A percentile compares a stretch with the other conserved stretches of the same genome.
These are phyloP conservation scores for Epinephelus fuscoguttatus DNA, from an alignment of 2,113 vertebrate genomes.

Conservation along the genomic window DNA sequence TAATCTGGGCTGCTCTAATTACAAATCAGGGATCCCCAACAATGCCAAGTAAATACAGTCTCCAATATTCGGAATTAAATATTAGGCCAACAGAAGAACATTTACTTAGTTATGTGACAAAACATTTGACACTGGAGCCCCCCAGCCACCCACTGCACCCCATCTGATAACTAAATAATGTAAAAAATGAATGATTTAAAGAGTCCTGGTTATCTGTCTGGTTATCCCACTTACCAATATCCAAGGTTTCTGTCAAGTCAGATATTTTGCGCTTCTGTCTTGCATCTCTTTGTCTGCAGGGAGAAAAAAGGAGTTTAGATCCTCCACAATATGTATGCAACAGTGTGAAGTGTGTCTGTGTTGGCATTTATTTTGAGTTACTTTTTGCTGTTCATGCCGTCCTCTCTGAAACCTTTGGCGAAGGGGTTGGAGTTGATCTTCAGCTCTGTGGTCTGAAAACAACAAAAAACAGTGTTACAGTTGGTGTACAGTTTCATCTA, in stretches of 20 bases:
- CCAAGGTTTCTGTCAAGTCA: conserved; percentile 68
- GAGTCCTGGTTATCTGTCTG: accelerated
- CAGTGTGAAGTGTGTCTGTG: background rate
- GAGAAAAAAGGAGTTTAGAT: background rate
- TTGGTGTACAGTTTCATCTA: background rate
- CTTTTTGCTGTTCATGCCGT: conserved; percentile 87
- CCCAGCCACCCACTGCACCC: no score
- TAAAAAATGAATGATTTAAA: background rate
- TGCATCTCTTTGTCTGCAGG: conserved; percentile 84
- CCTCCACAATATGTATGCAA: background rate
- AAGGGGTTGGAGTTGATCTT: conserved; percentile 87
- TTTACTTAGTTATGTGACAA: no score
- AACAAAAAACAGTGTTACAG: background rate
- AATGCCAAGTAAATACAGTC: no score
- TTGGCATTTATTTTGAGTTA: conserved; percentile 49
- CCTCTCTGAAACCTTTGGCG: conserved; percentile 85
- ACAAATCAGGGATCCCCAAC: no score
- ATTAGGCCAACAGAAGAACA: no score
- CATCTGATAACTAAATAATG: no score
- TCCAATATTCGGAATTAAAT: no score
- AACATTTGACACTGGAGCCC: no score
- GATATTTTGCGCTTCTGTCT: conserved; percentile 83
- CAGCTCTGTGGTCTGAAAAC: conserved; percentile 82
- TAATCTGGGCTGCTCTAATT: no score
- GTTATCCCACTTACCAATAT: conserved; percentile 73